Base-by-base conservation (phyloP, 1,140 invertebrate species). In the Lepeophtheirus salmonis region DNA sequence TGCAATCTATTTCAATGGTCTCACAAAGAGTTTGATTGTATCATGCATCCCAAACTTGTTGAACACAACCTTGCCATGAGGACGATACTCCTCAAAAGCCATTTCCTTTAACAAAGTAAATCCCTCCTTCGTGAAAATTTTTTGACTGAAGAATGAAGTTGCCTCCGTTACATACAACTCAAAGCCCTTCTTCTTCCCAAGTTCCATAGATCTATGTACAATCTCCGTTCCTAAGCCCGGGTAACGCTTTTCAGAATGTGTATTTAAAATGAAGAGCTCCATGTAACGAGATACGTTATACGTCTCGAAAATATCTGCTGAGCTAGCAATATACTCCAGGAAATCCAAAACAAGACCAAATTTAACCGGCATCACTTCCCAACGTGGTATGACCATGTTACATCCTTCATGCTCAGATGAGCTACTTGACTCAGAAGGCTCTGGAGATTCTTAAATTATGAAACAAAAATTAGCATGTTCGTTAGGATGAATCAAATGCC, bases 121-220 rank as follows among this genome's bases (percentile, higher is more conserved):
- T 21, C 52, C 52, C 2, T 16, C n/a, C 3, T 20, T 14, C 20
- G 17, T 24, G 21, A 54, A 54, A 1, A 54, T 54, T 20, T 50
- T 54, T 54, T 54, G 52, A 2, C 18, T 21, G 22, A 54, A 54
- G 21, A 3, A 54, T 16, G 18, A 21, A 4, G 52, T 54, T 12
- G 52, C 52, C 16, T 54, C 52, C 52, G 52, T 54, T n/a, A 54
- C 52, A 14, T 16, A 14, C 2, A 54, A n/a, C 20, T 54, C 23
- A 24, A 54, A 54, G 2, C 52, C 52, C 21, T 54, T 54, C 13
- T n/a, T 24, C n/a, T 20, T 18, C 18, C 20, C 49, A 14, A 54
- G 2, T 16, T 54, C 52, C 52, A 54, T 54, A 20, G 23, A 21
- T 17, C 23, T 18, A 3, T 54, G n/a, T 2, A 24, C 20, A n/a